Evolutionary conservation across 2,797 vertebrate species (phyloP).

Genomic region (Clarias laeviceps): DNA sequence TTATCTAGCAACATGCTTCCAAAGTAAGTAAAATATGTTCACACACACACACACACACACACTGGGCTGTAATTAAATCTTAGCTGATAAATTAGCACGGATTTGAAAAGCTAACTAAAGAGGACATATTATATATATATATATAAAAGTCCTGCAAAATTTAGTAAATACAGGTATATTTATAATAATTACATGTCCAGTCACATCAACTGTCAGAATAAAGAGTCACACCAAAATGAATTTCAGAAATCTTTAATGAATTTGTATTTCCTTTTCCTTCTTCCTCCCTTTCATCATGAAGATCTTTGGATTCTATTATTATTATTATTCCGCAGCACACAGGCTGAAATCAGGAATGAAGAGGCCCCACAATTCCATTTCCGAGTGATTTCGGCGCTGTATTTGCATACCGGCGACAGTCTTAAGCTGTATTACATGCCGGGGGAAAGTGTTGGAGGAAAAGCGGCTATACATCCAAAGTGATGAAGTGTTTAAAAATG

Average conservation of each 20-base stretch:
- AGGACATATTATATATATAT: not conserved
- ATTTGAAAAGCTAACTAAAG: not conserved
- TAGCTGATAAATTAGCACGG: not conserved
- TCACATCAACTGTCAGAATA: not conserved
- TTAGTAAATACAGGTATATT: not conserved
- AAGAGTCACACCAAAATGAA: not conserved
- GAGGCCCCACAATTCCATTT: constrained; percentile 51
- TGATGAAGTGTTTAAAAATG: constrained; percentile 60
- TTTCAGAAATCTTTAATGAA: not conserved
- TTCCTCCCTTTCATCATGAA: not conserved
- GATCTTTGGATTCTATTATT: not conserved
- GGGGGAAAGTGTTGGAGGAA: constrained; percentile 63
- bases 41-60: not conserved
- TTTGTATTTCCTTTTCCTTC: not conserved
- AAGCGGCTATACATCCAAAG: constrained; percentile 63
- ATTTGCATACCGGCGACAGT: constrained; percentile 66
- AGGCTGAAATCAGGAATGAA: constrained; percentile 63
- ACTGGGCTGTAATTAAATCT: not conserved
- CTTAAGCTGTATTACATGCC: constrained; percentile 59
- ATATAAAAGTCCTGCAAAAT: not conserved
- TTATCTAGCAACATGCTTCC: not conserved
- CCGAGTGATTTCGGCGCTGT: constrained; percentile 36
- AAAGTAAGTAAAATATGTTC: not conserved
- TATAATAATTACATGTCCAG: not conserved
- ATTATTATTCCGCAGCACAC: not conserved